These are phyloP conservation scores for Oryzias dopingdopingensis DNA, from an alignment of 2,797 vertebrate species.

Conservation along the genomic window DNA sequence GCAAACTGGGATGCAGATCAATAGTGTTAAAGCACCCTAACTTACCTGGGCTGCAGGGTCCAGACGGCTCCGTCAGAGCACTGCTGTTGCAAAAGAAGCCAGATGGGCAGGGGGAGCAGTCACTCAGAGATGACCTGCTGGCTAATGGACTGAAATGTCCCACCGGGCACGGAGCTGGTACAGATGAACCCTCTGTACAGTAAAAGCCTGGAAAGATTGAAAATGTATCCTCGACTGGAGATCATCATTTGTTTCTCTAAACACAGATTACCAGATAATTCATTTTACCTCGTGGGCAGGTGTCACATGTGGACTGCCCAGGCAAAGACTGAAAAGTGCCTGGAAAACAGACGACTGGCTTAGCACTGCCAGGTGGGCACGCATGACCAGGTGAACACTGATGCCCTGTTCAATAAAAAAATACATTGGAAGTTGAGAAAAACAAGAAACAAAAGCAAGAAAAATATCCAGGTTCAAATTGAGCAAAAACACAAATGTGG, in stretches of 20 bases:
- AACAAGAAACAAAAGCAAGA: neutral
- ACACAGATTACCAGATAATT: neutral
- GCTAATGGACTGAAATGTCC: slow-evolving; percentile 60
- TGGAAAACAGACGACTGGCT: slow-evolving; percentile 76
- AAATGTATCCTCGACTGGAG: neutral
- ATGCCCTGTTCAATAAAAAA: slow-evolving; percentile 54
- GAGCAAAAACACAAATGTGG: neutral
- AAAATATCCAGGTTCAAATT: neutral
- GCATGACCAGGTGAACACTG: slow-evolving; percentile 78
- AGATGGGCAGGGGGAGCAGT: slow-evolving; percentile 78
- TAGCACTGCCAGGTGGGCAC: slow-evolving; percentile 70
- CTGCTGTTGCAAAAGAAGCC: slow-evolving; percentile 77
- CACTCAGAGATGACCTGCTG: slow-evolving; percentile 55
- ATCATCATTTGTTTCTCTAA: neutral
- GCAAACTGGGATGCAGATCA: no score
- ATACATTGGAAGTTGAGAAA: slow-evolving; percentile 18
- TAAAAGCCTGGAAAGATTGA: slow-evolving; percentile 69
- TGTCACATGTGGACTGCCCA: slow-evolving; percentile 70
- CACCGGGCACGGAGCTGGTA: slow-evolving; percentile 65
- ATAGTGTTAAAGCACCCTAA: slow-evolving; percentile 33
- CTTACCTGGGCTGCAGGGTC: slow-evolving; percentile 81
- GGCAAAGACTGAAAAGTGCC: slow-evolving; percentile 84
- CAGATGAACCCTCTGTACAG: slow-evolving; percentile 68
- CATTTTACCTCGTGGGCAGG: slow-evolving; percentile 72
- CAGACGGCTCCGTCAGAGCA: slow-evolving; percentile 80